Evolutionary conservation across 2,888 invertebrate genomes (phyloP).

Genomic region (Leucophenga maculata): DNA sequence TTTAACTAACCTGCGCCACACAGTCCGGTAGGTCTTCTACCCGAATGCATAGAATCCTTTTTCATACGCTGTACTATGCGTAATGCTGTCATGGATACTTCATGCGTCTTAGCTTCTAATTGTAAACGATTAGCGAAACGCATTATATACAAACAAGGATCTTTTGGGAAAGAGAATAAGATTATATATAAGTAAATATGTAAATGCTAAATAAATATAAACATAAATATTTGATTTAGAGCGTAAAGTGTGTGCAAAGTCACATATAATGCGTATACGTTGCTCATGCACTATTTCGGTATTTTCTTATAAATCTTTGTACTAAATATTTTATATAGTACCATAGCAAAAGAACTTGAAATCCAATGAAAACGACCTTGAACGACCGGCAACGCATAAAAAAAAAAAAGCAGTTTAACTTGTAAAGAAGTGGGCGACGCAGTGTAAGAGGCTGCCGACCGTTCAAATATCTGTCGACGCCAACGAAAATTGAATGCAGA

Average conservation of each 20-base stretch:
- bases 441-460: not conserved
- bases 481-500: constrained; percentile 20
- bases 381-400: constrained; percentile 10
- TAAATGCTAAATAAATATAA: not conserved
- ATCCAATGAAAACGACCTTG: not conserved
- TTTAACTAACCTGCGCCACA: constrained; percentile 90
- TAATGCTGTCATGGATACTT: constrained; percentile 94
- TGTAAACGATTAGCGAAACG: constrained; percentile 95
- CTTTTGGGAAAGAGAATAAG: constrained; percentile 71
- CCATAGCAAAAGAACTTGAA: not conserved
- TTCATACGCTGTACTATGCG: constrained; percentile 98
- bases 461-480: constrained; percentile 18
- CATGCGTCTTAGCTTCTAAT: constrained; percentile 92
- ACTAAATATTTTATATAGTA: not conserved
- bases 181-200: not conserved
- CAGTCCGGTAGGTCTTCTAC: constrained; percentile 94
- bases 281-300: not conserved
- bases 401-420: not conserved
- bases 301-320: not conserved
- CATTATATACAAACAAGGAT: constrained; percentile 96
- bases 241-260: no score
- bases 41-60: constrained; percentile 96
- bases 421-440: not conserved
- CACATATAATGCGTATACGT: not conserved
- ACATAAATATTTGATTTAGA: not conserved